These are phyloP conservation scores for Phanerotoma sp. DNA, from an alignment of 2,888 invertebrate species.

Conservation along the genomic window DNA sequence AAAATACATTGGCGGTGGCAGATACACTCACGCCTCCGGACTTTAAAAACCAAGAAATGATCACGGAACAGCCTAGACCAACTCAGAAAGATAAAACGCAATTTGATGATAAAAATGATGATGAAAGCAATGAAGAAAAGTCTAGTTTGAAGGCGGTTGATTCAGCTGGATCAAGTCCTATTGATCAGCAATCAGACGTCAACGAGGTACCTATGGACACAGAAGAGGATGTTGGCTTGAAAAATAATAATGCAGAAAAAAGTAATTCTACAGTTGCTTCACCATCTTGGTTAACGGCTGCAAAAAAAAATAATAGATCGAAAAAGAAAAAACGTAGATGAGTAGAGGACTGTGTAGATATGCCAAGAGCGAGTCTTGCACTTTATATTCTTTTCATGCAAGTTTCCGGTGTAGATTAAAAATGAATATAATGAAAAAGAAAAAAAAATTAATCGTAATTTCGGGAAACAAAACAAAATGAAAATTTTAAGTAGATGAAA, in stretches of 20 bases:
- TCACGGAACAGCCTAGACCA: too few species aligned
- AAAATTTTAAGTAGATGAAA: too few species aligned
- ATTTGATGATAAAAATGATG: too few species aligned
- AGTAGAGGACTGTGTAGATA: constrained; percentile 57
- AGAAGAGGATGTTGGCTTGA: constrained; percentile 38
- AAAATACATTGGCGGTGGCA: too few species aligned
- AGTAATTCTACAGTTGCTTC: constrained; percentile 25
- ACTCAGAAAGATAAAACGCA: too few species aligned
- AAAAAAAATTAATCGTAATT: not conserved
- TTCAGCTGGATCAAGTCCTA: constrained; percentile 44
- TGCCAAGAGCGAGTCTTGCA: constrained; percentile 55
- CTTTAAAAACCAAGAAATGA: too few species aligned
- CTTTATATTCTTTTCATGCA: constrained; percentile 55
- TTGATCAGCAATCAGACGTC: constrained; percentile 47
- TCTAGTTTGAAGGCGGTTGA: constrained; percentile 29
- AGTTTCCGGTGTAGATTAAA: constrained; percentile 53
- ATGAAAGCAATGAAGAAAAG: too few species aligned
- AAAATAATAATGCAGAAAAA: constrained; percentile 33
- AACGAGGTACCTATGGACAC: constrained; percentile 39
- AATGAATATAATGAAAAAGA: constrained; percentile 10
- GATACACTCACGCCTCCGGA: too few species aligned
- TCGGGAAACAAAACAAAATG: too few species aligned
- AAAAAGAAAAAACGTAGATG: constrained; percentile 57
- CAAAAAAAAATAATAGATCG: constrained; percentile 48
- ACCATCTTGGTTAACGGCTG: constrained; percentile 30